These are phyloP conservation scores for Epicauta chinensis DNA, from an alignment of 1,140 invertebrate species.

Conservation along the genomic window DNA sequence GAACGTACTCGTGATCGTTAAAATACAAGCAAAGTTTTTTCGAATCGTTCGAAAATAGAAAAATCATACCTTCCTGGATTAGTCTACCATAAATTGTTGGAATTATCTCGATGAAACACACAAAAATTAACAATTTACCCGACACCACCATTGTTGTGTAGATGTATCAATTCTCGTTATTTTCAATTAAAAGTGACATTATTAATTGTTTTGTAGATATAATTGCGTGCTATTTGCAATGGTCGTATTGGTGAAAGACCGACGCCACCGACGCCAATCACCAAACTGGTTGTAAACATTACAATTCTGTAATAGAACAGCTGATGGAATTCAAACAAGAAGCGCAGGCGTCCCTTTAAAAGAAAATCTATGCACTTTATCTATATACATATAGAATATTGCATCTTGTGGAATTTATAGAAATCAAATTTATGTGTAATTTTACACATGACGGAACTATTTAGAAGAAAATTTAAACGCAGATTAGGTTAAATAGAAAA, in stretches of 20 bases:
- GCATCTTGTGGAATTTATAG: no score
- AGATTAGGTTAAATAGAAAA: no score
- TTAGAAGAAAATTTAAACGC: no score
- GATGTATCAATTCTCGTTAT: conserved; percentile 1
- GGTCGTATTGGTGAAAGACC: not conserved
- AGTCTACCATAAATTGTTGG: conserved; percentile 8
- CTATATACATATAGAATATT: no score
- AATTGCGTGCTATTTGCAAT: not conserved
- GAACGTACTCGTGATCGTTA: no score
- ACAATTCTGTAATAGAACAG: conserved; percentile 11
- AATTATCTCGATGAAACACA: conserved; percentile 5
- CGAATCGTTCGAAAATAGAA: no score
- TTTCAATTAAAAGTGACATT: not conserved
- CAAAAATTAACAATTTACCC: conserved; percentile 10
- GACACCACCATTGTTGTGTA: not conserved
- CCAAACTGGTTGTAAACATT: conserved; percentile 9
- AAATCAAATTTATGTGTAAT: no score
- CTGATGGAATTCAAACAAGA: conserved; percentile 1
- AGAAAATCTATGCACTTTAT: no score
- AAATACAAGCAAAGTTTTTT: no score
- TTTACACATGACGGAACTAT: no score
- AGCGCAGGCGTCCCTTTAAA: no score
- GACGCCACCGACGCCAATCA: not conserved
- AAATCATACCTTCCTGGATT: conserved; percentile 9
- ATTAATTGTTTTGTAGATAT: not conserved